Percentiles rank a stretch among this genome's conserved stretches.
Evolutionary conservation across 2,797 vertebrate genomes (phyloP).

Genomic region (Cephalopachus bancanus): DNA sequence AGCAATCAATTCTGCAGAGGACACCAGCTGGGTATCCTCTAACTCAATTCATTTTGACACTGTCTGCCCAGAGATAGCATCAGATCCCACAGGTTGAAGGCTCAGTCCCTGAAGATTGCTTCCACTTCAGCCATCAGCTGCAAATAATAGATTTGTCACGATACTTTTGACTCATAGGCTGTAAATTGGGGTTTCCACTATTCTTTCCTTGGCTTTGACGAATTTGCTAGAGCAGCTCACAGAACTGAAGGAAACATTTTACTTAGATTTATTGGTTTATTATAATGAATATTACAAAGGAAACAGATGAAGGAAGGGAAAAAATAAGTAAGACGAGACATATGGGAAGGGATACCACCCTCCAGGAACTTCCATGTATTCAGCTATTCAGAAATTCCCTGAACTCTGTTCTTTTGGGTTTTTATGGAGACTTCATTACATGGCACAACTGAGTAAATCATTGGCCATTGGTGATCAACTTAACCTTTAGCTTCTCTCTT

Average conservation of each 20-base stretch:
- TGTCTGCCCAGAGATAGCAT: not conserved
- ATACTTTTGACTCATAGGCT: not conserved
- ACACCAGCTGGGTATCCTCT: not conserved
- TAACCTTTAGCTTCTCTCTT: not conserved
- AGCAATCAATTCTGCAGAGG: not conserved
- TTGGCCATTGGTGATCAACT: not conserved
- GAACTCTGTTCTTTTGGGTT: not conserved
- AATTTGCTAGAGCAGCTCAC: not conserved
- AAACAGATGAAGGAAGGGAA: not conserved
- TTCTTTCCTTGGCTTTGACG: not conserved
- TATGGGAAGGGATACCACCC: not conserved
- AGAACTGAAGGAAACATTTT: not conserved
- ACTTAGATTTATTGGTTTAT: not conserved
- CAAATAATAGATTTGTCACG: not conserved
- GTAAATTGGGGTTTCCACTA: not conserved
- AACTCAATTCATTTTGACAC: not conserved
- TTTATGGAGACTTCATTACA: not conserved
- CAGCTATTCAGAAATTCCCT: not conserved
- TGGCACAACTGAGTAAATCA: not conserved
- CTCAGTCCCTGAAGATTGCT: not conserved
- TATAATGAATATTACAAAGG: not conserved
- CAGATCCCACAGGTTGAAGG: not conserved
- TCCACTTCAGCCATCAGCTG: not conserved
- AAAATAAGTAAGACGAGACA: not conserved
- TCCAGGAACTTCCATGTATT: not conserved